Conservation (phyloP, 2,888 invertebrate species). For the Drosophila yooni region DNA sequence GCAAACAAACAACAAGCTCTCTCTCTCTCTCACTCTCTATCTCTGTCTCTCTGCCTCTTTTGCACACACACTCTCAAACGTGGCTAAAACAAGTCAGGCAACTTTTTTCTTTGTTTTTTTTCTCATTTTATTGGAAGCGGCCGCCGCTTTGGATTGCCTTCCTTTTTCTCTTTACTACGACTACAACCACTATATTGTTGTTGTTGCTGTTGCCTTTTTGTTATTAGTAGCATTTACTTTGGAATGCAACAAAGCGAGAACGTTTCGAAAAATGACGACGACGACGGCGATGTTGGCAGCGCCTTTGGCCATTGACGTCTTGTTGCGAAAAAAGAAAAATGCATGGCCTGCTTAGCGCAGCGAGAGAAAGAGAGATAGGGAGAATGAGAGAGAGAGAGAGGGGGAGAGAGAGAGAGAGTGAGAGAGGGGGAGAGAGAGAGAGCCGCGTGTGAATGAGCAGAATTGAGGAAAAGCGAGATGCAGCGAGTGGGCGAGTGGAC, state of each 20-base stretch:
- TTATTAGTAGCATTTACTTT: conserved; percentile 82
- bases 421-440: neutral
- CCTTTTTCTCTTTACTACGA: conserved; percentile 69
- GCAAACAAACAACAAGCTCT: conserved; percentile 8
- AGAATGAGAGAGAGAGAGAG: neutral
- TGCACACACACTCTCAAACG: conserved; percentile 22
- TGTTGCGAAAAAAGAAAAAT: conserved; percentile 74
- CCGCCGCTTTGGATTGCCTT: conserved; percentile 76
- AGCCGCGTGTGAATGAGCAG: conserved; percentile 44
- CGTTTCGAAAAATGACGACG: conserved; percentile 77
- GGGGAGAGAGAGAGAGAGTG: conserved; percentile 1
- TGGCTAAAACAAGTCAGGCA: conserved; percentile 81
- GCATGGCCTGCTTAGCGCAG: conserved; percentile 68
- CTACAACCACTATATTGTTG: conserved; percentile 46
- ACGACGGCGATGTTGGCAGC: conserved; percentile 52
- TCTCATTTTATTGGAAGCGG: conserved; percentile 76
- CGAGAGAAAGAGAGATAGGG: conserved; percentile 12
- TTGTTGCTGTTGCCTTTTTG: conserved; percentile 62
- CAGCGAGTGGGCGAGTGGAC: conserved; percentile 39
- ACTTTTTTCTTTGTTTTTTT: conserved; percentile 80
- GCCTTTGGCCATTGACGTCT: conserved; percentile 70
- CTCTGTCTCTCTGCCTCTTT: conserved; percentile 15
- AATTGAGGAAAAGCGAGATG: conserved; percentile 26
- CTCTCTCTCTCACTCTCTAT: conserved; percentile 1
- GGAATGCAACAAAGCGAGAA: conserved; percentile 81